A percentile compares a stretch with the other conserved stretches of the same genome.
These are phyloP conservation scores for Wasmannia auropunctata DNA, from an alignment of 1,140 invertebrate species.

Conservation along the genomic window DNA sequence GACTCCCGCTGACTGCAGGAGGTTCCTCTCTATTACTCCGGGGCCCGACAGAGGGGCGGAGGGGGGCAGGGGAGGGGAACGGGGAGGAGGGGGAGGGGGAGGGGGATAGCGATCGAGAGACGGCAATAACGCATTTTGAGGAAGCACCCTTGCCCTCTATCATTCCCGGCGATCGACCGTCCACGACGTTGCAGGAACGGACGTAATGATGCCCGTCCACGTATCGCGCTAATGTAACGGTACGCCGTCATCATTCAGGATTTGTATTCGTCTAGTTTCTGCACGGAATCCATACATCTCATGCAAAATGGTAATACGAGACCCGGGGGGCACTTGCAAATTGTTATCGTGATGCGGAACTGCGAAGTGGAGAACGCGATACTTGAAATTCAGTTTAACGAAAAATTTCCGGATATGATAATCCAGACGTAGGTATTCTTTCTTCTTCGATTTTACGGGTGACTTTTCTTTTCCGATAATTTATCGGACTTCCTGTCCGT, in stretches of 20 bases:
- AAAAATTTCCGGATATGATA: constrained; percentile 3
- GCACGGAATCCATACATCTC: neutral
- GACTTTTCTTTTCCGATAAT: neutral
- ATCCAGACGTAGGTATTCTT: neutral
- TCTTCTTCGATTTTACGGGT: neutral
- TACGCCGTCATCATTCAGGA: neutral
- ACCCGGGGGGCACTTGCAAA: neutral
- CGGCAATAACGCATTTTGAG: constrained; percentile 60
- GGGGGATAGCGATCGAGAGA: constrained; percentile 59
- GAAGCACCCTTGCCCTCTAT: constrained; percentile 42
- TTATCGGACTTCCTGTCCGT: neutral
- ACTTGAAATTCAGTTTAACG: constrained; percentile 10
- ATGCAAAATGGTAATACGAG: neutral
- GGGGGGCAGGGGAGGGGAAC: too few relatives aligned
- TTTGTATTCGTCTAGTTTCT: constrained; percentile 1
- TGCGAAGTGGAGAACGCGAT: neutral
- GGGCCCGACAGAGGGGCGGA: constrained; percentile 3
- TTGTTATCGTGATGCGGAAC: neutral
- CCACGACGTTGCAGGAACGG: neutral
- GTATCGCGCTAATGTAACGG: constrained; percentile 38
- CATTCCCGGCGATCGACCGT: constrained; percentile 20
- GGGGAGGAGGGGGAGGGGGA: too few relatives aligned
- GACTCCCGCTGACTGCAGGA: constrained; percentile 47
- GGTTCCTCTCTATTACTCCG: constrained; percentile 60
- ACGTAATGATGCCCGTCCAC: constrained; percentile 21